These are phyloP conservation scores for Noctua pronuba DNA, from an alignment of 2,888 invertebrate species.

Conservation along the genomic window DNA sequence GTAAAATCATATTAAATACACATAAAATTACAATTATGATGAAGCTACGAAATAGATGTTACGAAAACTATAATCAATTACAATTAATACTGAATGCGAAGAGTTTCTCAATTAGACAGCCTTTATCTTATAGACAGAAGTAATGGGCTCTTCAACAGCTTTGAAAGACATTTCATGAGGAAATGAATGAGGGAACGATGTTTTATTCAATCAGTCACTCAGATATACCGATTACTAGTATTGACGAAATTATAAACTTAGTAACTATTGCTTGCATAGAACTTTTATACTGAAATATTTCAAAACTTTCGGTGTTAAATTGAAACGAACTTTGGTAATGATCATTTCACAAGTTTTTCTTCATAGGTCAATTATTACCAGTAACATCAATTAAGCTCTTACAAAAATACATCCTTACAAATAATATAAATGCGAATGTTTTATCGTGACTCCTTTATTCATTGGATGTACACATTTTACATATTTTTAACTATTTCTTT, in stretches of 20 bases:
- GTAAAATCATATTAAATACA: conserved; percentile 3
- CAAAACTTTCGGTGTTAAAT: neutral
- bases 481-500: too few species aligned
- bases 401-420: neutral
- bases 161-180: conserved; percentile 30
- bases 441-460: too few species aligned
- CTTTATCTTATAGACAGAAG: conserved; percentile 11
- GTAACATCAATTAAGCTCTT: neutral
- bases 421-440: neutral
- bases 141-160: conserved; percentile 27
- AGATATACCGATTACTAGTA: neutral
- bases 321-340: neutral
- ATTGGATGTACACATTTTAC: too few species aligned
- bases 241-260: conserved; percentile 19
- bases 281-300: conserved; percentile 9
- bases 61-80: conserved; percentile 45
- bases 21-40: conserved; percentile 3
- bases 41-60: conserved; percentile 36
- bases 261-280: neutral
- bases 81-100: conserved; percentile 17
- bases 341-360: conserved; percentile 12
- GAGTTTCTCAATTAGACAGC: conserved; percentile 38
- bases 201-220: conserved; percentile 20
- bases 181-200: conserved; percentile 16
- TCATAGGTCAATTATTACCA: conserved; percentile 9